Conservation (phyloP, 2,797 vertebrate species). For the Passerculus sandwichensis region DNA sequence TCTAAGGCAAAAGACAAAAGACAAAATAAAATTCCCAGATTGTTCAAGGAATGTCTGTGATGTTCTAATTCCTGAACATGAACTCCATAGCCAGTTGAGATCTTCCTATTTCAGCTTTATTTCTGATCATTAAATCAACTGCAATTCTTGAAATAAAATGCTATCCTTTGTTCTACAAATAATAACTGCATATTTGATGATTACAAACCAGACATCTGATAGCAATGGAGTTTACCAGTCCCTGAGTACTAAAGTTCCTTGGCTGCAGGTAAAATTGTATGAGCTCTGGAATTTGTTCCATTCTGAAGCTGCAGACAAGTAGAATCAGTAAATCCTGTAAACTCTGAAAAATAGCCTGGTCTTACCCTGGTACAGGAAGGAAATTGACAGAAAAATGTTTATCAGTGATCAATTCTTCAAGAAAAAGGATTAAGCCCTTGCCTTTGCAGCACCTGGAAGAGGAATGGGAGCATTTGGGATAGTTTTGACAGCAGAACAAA, state of each 20-base stretch:
- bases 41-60: neutral
- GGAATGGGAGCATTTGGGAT: neutral
- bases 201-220: neutral
- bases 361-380: neutral
- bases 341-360: neutral
- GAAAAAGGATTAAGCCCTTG: neutral
- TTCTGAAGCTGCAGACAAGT: neutral
- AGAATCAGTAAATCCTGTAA: neutral
- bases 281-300: neutral
- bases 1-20: neutral
- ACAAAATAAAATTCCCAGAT: neutral
- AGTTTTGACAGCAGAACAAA: neutral
- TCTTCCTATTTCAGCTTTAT: neutral
- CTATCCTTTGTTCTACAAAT: neutral
- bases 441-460: neutral
- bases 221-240: neutral
- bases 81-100: neutral
- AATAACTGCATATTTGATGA: neutral
- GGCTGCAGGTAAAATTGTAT: neutral
- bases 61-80: neutral
- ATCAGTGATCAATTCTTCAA: neutral
- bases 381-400: neutral
- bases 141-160: neutral
- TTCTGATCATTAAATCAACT: neutral
- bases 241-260: neutral